Percentiles rank a stretch among this genome's conserved stretches.
These are phyloP conservation scores for Pseudomugil gertrudae DNA, from an alignment of 2,797 vertebrate species.

Conservation along the genomic window DNA sequence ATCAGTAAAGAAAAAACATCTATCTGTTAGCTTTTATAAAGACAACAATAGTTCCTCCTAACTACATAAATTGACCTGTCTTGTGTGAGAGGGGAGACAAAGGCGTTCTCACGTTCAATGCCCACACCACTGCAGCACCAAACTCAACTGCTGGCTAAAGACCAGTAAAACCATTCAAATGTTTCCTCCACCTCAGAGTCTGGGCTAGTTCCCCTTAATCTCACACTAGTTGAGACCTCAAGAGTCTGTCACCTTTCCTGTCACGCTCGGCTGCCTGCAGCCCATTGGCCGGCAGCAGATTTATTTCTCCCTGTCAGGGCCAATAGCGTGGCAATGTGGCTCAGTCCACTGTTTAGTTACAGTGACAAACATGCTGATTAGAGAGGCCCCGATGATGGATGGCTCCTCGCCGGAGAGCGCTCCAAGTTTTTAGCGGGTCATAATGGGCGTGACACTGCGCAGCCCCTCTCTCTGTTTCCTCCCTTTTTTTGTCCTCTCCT, in stretches of 20 bases:
- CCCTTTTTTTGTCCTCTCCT: constrained; percentile 66
- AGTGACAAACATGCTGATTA: constrained; percentile 90
- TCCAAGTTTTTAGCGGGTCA: constrained; percentile 90
- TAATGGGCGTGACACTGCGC: constrained; percentile 90
- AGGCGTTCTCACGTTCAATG: constrained; percentile 69
- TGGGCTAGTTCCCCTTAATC: constrained; percentile 75
- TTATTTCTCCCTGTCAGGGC: constrained; percentile 88
- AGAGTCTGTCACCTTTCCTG: constrained; percentile 80
- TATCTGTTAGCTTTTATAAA: constrained; percentile 76
- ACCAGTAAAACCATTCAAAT: constrained; percentile 69
- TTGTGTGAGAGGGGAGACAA: constrained; percentile 59
- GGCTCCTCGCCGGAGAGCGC: constrained; percentile 85
- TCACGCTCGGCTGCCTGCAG: constrained; percentile 82
- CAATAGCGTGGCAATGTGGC: constrained; percentile 82
- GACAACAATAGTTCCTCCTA: constrained; percentile 71
- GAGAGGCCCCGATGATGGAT: constrained; percentile 88
- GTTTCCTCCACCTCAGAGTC: constrained; percentile 69
- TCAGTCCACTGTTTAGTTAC: constrained; percentile 86
- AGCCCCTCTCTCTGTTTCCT: constrained; percentile 71
- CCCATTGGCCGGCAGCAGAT: constrained; percentile 86
- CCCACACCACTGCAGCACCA: constrained; percentile 50
- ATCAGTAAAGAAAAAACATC: constrained; percentile 67
- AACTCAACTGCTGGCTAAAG: constrained; percentile 61
- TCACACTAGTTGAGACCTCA: constrained; percentile 74
- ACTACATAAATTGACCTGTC: constrained; percentile 83